Conservation (phyloP, 2,888 invertebrate species). For the Oasisia sp. region DNA sequence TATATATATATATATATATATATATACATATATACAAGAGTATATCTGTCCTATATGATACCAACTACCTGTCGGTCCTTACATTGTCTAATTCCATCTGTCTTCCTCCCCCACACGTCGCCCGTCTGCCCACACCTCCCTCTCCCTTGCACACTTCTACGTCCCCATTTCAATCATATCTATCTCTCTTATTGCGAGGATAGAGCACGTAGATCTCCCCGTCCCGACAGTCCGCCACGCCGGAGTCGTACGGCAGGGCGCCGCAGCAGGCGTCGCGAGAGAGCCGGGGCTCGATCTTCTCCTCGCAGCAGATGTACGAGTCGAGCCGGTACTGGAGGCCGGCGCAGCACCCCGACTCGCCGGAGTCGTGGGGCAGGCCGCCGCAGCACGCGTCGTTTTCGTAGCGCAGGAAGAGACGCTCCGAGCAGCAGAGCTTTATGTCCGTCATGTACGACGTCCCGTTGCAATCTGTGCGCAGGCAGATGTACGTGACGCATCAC, state of each 20-base stretch:
- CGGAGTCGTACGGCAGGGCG: not conserved
- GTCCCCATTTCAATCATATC: too few relatives aligned
- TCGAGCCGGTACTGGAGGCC: not conserved
- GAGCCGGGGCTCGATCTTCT: not conserved
- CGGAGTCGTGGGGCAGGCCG: not conserved
- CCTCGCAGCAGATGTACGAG: not conserved
- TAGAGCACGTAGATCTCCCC: not conserved
- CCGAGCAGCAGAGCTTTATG: not conserved
- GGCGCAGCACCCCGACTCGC: not conserved
- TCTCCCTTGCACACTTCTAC: too few relatives aligned
- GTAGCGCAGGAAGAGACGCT: not conserved
- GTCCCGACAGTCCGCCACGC: not conserved
- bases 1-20: too few relatives aligned
- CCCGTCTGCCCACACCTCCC: not conserved
- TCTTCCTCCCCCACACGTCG: not conserved
- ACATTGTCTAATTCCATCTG: not conserved
- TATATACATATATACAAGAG: too few relatives aligned
- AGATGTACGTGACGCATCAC: not conserved
- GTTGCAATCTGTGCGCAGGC: not conserved
- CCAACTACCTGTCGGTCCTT: not conserved
- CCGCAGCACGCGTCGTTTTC: not conserved
- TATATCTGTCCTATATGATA: too few relatives aligned
- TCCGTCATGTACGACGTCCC: not conserved
- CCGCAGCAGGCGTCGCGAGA: not conserved
- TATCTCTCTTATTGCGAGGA: not conserved